A percentile compares a stretch with the other conserved stretches of the same genome.
These are phyloP conservation scores for Pseudomyrmex sp. DNA, from an alignment of 1,140 invertebrate species.

Conservation along the genomic window DNA sequence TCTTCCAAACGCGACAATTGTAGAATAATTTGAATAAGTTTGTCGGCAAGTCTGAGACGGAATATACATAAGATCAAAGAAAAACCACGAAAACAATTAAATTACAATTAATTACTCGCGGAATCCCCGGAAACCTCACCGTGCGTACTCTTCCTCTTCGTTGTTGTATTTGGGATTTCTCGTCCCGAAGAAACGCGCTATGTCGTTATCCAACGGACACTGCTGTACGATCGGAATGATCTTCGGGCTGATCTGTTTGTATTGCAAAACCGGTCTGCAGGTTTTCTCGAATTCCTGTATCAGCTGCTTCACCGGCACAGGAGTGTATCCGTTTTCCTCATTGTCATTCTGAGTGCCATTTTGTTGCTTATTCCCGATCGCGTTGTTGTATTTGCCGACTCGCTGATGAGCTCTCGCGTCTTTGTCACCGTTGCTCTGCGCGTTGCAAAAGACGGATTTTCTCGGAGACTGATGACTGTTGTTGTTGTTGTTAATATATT, in stretches of 20 bases:
- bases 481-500: slow-evolving; percentile 43
- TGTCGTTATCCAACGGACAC: slow-evolving; percentile 74
- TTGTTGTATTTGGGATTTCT: slow-evolving; percentile 62
- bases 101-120: not conserved
- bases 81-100: not conserved
- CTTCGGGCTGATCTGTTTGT: slow-evolving; percentile 85
- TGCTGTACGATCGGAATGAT: slow-evolving; percentile 74
- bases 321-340: slow-evolving; percentile 84
- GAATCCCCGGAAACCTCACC: slow-evolving; percentile 25
- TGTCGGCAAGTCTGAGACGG: not conserved
- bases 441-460: slow-evolving; percentile 20
- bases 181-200: slow-evolving; percentile 81
- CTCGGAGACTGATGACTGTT: slow-evolving; percentile 39
- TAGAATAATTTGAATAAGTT: slow-evolving; percentile 9
- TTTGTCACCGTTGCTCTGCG: slow-evolving; percentile 55
- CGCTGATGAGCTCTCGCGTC: slow-evolving; percentile 35
- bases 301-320: slow-evolving; percentile 87
- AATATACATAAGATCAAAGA: not conserved
- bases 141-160: slow-evolving; percentile 41
- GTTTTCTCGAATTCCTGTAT: slow-evolving; percentile 88
- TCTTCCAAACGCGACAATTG: not conserved
- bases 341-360: slow-evolving; percentile 66
- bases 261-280: slow-evolving; percentile 85
- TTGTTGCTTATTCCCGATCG: slow-evolving; percentile 28
- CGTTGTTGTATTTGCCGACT: slow-evolving; percentile 14